These are phyloP conservation scores for Pongo abelii DNA, from an alignment of 2,113 vertebrate species.

Conservation along the genomic window DNA sequence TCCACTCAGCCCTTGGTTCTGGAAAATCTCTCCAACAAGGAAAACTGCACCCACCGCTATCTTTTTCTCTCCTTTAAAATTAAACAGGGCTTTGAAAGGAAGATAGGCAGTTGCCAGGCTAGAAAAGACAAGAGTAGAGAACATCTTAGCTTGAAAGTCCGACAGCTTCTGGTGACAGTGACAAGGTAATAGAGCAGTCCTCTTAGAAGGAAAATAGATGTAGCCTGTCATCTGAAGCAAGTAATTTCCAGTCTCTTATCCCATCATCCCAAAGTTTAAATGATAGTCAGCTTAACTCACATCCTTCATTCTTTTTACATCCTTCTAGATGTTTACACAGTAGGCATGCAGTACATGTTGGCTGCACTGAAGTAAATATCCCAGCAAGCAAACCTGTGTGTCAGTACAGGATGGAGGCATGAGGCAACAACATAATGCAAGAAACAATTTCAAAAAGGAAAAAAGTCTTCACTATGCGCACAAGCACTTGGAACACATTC, in stretches of 20 bases:
- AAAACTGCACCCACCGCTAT: neutral
- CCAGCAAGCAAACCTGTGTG: neutral
- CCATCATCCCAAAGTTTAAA: constrained; percentile 25
- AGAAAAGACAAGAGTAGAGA: constrained; percentile 70
- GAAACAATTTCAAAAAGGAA: constrained; percentile 7
- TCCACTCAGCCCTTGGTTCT: neutral
- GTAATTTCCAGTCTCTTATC: constrained; percentile 38
- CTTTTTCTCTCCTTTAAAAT: constrained; percentile 58
- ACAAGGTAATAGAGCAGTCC: constrained; percentile 52
- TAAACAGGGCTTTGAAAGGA: constrained; percentile 44
- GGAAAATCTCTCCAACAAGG: neutral
- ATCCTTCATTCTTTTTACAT: neutral
- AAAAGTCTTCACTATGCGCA: neutral
- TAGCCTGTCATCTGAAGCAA: constrained; percentile 44
- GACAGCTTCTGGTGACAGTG: constrained; percentile 64
- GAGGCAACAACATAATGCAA: neutral
- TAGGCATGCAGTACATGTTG: neutral
- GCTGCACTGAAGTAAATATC: neutral
- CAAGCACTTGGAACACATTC: neutral
- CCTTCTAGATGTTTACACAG: neutral
- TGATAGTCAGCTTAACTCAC: neutral
- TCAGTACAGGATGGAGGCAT: neutral
- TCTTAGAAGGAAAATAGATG: constrained; percentile 26
- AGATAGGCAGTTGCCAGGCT: neutral
- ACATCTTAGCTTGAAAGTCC: constrained; percentile 49